These are phyloP conservation scores for Lerista edwardsae DNA, from an alignment of 2,797 vertebrate species.

Conservation along the genomic window DNA sequence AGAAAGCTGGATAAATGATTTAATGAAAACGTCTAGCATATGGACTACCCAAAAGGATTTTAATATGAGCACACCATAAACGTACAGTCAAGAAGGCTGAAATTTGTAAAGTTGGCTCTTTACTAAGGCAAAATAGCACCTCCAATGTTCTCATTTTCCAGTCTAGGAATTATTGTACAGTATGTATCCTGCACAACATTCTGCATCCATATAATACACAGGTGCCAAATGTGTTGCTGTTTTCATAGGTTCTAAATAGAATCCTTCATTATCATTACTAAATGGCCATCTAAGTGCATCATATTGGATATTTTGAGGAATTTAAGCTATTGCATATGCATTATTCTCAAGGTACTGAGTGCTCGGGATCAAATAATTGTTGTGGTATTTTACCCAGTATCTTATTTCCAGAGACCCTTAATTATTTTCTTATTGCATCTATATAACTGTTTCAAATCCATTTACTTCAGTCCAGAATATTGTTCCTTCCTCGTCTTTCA, in stretches of 20 bases:
- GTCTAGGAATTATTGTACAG: not conserved
- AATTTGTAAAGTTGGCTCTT: too few species aligned
- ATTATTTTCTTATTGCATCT: not conserved
- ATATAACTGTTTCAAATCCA: constrained; percentile 20
- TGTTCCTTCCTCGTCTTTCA: constrained; percentile 40
- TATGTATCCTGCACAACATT: not conserved
- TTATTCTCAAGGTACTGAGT: not conserved
- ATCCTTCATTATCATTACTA: not conserved
- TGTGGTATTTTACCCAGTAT: not conserved
- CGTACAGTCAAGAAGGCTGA: not conserved
- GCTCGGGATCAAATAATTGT: not conserved
- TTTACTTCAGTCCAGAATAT: constrained; percentile 23
- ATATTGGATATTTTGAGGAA: not conserved
- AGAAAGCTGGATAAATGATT: constrained; percentile 37
- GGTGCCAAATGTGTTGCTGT: not conserved
- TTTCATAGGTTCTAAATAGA: not conserved
- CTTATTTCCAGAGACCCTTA: not conserved
- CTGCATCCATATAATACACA: not conserved
- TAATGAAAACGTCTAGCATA: not conserved
- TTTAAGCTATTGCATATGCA: not conserved
- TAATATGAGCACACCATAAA: not conserved
- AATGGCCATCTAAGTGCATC: not conserved
- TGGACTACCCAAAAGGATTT: not conserved
- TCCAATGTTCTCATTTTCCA: not conserved
- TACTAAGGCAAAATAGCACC: not conserved